phyloP scores from a whole-genome alignment of 1,140 invertebrate genomes.

The Aphis craccivora region DNA sequence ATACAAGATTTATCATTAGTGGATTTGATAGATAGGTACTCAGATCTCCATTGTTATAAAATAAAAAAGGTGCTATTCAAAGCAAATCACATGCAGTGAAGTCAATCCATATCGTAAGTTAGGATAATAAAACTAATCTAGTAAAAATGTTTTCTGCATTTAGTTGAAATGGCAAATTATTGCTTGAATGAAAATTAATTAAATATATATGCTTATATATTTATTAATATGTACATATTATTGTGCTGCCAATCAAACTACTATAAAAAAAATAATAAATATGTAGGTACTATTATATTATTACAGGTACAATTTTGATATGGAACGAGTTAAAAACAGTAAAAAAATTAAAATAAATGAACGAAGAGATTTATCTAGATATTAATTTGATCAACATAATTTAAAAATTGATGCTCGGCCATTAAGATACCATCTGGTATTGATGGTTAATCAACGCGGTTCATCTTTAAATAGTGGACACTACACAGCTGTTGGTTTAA shows the following conservation, averaged over 20 bases:
- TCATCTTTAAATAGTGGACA: slow-evolving; percentile 95
- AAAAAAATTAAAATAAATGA: slow-evolving; percentile 77
- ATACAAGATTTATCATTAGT: too few relatives aligned
- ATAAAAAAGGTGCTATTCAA: too few relatives aligned
- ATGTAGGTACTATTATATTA: slow-evolving; percentile 55
- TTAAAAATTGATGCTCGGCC: slow-evolving; percentile 46
- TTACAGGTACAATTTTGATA: slow-evolving; percentile 66
- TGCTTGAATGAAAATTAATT: neutral
- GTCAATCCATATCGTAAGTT: too few relatives aligned
- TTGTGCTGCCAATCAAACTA: neutral
- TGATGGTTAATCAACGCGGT: slow-evolving; percentile 95
- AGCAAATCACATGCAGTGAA: too few relatives aligned
- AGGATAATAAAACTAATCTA: too few relatives aligned
- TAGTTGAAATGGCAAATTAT: slow-evolving; percentile 84
- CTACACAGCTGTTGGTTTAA: slow-evolving; percentile 91
- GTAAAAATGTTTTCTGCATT: slow-evolving; percentile 92
- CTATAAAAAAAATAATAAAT: neutral
- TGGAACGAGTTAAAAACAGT: slow-evolving; percentile 67
- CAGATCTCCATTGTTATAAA: too few relatives aligned
- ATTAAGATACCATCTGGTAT: slow-evolving; percentile 84
- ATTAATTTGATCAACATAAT: slow-evolving; percentile 68
- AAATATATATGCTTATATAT: neutral
- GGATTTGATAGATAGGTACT: too few relatives aligned
- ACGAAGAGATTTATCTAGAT: slow-evolving; percentile 72
- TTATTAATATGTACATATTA: neutral